Evolutionary conservation across 1,140 invertebrate species (phyloP).

Genomic region (Scaptomyza hsui): DNA sequence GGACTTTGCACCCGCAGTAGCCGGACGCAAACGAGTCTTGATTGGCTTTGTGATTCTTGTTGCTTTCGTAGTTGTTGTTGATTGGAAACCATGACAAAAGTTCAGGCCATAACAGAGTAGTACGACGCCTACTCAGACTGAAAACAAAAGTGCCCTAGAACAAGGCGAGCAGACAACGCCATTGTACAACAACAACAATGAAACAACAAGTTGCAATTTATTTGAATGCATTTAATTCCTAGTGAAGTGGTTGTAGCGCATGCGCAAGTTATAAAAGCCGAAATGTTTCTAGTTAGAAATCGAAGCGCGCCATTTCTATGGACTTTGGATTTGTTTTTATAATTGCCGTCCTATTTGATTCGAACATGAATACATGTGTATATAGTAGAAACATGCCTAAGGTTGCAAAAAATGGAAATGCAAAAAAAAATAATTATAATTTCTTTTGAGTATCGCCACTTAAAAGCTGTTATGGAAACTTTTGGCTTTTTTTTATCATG

Average conservation of each 20-base stretch:
- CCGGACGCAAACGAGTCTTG: conserved; percentile 70
- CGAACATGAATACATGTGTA: neutral
- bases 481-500: neutral
- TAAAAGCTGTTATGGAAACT: too few relatives aligned
- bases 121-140: conserved; percentile 38
- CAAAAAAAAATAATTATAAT: neutral
- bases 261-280: conserved; percentile 35
- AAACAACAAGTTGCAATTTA: neutral
- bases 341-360: conserved; percentile 16
- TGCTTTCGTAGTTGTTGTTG: conserved; percentile 23
- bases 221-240: conserved; percentile 1
- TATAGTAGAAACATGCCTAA: neutral
- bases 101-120: conserved; percentile 48
- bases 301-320: conserved; percentile 56
- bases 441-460: too few relatives aligned
- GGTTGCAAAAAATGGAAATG: conserved; percentile 13
- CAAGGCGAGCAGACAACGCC: conserved; percentile 33
- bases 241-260: conserved; percentile 46
- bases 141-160: conserved; percentile 20
- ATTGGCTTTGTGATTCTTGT: conserved; percentile 53
- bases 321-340: conserved; percentile 79
- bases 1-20: conserved; percentile 61
- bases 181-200: conserved; percentile 10
- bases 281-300: conserved; percentile 15
- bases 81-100: conserved; percentile 35